Percentiles rank a stretch among this genome's conserved stretches.
Evolutionary conservation across 2,113 vertebrate species (phyloP).

Genomic region (Potamarius usumacintae): DNA sequence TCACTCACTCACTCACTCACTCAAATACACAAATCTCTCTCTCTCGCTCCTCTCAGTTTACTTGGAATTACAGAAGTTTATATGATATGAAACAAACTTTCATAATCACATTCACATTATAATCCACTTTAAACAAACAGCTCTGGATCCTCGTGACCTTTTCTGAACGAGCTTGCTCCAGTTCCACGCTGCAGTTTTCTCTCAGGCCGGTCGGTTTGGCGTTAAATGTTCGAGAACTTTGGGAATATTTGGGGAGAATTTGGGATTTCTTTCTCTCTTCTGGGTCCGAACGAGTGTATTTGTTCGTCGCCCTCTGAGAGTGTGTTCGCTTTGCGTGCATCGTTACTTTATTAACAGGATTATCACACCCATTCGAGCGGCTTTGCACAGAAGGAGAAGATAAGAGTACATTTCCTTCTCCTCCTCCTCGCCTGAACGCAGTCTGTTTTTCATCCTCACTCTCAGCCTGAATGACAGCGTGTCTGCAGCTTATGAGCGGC

Average conservation of each 20-base stretch:
- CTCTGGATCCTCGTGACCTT: conserved; percentile 48
- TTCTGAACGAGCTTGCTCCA: conserved; percentile 38
- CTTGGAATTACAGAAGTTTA: neutral
- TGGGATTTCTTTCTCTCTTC: conserved; percentile 21
- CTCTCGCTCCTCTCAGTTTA: conserved; percentile 7
- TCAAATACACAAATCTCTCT: neutral
- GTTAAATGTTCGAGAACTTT: conserved; percentile 41
- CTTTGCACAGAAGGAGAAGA: conserved; percentile 47
- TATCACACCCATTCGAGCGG: conserved; percentile 37
- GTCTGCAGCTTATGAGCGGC: conserved; percentile 35
- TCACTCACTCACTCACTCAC: neutral
- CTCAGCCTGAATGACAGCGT: conserved; percentile 48
- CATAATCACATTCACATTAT: conserved; percentile 40
- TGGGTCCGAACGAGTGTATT: conserved; percentile 36
- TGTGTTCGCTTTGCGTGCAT: neutral
- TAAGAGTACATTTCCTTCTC: conserved; percentile 45
- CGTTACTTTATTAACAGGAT: conserved; percentile 47
- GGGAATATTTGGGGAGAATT: conserved; percentile 29
- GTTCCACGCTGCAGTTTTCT: conserved; percentile 6
- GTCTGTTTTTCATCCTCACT: conserved; percentile 19
- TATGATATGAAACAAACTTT: conserved; percentile 26
- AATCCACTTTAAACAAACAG: conserved; percentile 48
- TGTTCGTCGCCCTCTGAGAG: conserved; percentile 24
- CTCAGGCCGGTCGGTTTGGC: conserved; percentile 6
- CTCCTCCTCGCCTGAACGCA: conserved; percentile 6